phyloP scores from a whole-genome alignment of 2,888 invertebrate species.

The Meiosimyza platycephala region DNA sequence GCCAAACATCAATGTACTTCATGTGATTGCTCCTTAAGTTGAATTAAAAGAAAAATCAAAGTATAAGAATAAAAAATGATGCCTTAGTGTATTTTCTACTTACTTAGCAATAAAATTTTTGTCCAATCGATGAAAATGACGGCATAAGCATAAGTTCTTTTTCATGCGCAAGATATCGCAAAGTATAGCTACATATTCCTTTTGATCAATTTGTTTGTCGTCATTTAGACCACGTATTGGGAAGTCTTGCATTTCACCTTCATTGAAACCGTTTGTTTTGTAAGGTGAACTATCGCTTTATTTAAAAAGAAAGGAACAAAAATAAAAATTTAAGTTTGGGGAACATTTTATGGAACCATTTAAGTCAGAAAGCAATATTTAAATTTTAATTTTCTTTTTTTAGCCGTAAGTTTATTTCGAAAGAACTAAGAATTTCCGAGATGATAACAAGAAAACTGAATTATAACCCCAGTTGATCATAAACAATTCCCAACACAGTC shows the following conservation, averaged over 20 bases:
- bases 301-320: constrained; percentile 17
- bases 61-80: constrained; percentile 7
- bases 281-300: constrained; percentile 72
- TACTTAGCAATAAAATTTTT: constrained; percentile 81
- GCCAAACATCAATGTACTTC: constrained; percentile 96
- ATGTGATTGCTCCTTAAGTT: constrained; percentile 67
- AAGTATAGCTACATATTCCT: constrained; percentile 87
- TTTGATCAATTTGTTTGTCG: constrained; percentile 68
- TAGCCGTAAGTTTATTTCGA: too few species aligned
- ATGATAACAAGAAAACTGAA: too few species aligned
- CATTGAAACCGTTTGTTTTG: constrained; percentile 71
- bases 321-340: neutral
- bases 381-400: too few species aligned
- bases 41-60: constrained; percentile 32
- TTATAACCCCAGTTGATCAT: too few species aligned
- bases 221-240: constrained; percentile 69
- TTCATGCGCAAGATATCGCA: constrained; percentile 90
- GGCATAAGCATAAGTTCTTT: constrained; percentile 93
- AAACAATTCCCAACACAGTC: too few species aligned
- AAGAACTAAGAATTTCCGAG: too few species aligned
- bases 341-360: too few species aligned
- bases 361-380: too few species aligned
- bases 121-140: constrained; percentile 89
- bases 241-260: constrained; percentile 68
- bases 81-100: constrained; percentile 48